These are phyloP conservation scores for Labroides dimidiatus DNA, from an alignment of 2,797 vertebrate species.

Conservation along the genomic window DNA sequence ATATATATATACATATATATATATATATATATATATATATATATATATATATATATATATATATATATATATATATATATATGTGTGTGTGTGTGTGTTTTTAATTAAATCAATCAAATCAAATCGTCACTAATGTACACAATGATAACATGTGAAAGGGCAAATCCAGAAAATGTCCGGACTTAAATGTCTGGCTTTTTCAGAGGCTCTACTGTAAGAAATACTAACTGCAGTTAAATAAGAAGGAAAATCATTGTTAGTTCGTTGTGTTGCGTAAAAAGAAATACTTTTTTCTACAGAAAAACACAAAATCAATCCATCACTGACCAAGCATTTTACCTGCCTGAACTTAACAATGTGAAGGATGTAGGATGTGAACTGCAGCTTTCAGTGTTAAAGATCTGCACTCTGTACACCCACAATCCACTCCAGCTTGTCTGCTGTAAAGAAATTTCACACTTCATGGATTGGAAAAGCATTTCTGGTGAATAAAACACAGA, in stretches of 20 bases:
- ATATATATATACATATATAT: no score
- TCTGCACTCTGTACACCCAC: not conserved
- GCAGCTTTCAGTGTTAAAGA: slow-evolving; percentile 1
- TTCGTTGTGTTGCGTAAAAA: not conserved
- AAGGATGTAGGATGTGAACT: not conserved
- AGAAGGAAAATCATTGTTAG: not conserved
- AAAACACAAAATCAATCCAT: not conserved
- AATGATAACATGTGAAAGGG: no score
- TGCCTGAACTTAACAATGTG: not conserved
- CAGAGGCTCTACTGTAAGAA: no score
- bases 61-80: no score
- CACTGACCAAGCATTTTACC: not conserved
- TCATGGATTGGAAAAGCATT: not conserved
- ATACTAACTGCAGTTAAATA: no score
- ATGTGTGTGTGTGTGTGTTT: no score
- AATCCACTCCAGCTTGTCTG: not conserved
- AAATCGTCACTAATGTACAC: no score
- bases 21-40: no score
- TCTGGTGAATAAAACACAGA: not conserved
- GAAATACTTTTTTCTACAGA: not conserved
- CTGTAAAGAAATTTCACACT: not conserved
- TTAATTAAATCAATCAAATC: no score
- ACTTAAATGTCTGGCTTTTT: no score
- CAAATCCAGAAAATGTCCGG: no score
- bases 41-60: no score